phyloP scores from a whole-genome alignment of 2,888 invertebrate genomes.

The Eupithecia insigniata region DNA sequence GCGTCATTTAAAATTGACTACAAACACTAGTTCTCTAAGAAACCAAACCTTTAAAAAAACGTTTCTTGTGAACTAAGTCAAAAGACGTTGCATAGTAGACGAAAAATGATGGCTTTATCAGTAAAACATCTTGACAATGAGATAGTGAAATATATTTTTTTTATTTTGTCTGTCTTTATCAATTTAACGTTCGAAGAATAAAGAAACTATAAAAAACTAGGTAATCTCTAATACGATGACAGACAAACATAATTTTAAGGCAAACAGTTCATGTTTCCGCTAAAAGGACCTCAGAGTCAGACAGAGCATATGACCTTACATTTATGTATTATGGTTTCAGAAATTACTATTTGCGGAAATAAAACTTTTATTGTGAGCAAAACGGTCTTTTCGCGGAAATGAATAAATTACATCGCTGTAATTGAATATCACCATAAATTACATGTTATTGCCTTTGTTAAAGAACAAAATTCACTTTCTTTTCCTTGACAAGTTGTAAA shows the following conservation, averaged over 20 bases:
- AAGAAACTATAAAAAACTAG: background rate
- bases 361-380: constrained; percentile 47
- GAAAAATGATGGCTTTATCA: background rate
- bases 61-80: background rate
- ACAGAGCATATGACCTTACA: constrained; percentile 52
- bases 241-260: constrained; percentile 32
- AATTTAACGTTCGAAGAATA: background rate
- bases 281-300: constrained; percentile 50
- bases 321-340: constrained; percentile 54
- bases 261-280: constrained; percentile 55
- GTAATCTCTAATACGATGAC: constrained; percentile 3
- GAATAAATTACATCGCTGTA: constrained; percentile 44
- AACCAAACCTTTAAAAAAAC: background rate
- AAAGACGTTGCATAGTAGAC: background rate
- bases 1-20: constrained; percentile 29
- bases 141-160: background rate
- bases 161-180: background rate
- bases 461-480: constrained; percentile 37
- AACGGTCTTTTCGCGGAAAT: constrained; percentile 48
- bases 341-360: constrained; percentile 57
- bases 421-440: constrained; percentile 48
- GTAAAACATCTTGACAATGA: background rate
- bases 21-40: constrained; percentile 12
- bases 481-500: constrained; percentile 36
- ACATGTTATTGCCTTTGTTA: constrained; percentile 44